phyloP scores from a whole-genome alignment of 2,797 vertebrate species.

The Xyrichtys novacula region DNA sequence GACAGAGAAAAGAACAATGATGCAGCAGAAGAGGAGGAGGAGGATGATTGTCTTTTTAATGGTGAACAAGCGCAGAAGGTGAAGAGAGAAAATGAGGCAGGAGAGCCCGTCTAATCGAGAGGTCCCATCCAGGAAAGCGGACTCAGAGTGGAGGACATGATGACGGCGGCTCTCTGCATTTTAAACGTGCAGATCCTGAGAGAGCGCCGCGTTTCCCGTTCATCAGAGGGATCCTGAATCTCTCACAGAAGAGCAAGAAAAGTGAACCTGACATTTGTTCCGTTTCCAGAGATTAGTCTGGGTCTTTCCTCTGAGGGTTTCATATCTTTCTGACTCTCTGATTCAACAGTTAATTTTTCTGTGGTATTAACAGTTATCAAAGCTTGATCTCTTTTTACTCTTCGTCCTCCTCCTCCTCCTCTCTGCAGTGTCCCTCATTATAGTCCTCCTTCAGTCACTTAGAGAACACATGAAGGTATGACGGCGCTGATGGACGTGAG shows the following conservation, averaged over 20 bases:
- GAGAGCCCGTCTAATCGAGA: conserved; percentile 17
- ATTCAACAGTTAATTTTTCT: conserved; percentile 3
- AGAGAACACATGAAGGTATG: too few species aligned
- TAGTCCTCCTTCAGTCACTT: background rate
- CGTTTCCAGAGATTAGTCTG: too few species aligned
- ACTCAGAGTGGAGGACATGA: background rate
- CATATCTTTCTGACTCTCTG: background rate
- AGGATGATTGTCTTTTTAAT: conserved; percentile 50
- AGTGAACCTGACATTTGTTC: too few species aligned
- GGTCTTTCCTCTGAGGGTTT: too few species aligned
- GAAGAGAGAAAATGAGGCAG: conserved; percentile 39
- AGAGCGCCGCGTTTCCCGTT: too few species aligned
- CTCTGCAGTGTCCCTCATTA: background rate
- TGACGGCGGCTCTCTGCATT: conserved; percentile 11
- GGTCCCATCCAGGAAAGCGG: conserved; percentile 7
- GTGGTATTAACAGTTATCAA: conserved; percentile 24
- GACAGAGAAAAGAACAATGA: conserved; percentile 13
- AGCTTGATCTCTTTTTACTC: conserved; percentile 7
- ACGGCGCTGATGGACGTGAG: too few species aligned
- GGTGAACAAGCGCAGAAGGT: background rate
- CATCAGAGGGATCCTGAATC: background rate
- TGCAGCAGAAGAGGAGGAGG: conserved; percentile 8
- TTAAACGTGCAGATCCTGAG: conserved; percentile 20
- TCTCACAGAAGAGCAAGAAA: background rate
- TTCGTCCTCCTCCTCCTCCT: conserved; percentile 25